These are phyloP conservation scores for Oligia strigilis DNA, from an alignment of 2,888 invertebrate genomes.

Conservation along the genomic window DNA sequence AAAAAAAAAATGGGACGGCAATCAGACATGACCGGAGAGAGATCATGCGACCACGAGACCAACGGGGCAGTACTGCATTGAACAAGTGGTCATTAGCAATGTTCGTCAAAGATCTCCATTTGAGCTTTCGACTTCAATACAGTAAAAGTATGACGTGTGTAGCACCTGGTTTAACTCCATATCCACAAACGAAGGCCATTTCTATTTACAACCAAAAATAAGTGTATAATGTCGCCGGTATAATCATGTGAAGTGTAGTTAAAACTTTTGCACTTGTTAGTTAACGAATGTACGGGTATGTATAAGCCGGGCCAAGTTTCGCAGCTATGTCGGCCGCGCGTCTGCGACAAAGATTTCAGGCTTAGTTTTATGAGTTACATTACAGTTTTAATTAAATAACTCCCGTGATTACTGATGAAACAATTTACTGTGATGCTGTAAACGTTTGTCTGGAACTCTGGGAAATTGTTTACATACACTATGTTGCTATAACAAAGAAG, in stretches of 20 bases:
- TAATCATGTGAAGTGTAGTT: slow-evolving; percentile 76
- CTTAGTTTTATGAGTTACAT: slow-evolving; percentile 80
- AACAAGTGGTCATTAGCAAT: not conserved
- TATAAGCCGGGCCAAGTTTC: slow-evolving; percentile 75
- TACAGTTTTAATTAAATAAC: slow-evolving; percentile 81
- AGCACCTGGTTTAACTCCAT: not conserved
- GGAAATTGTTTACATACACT: slow-evolving; percentile 35
- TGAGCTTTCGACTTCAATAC: not conserved
- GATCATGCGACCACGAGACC: not conserved
- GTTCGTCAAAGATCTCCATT: not conserved
- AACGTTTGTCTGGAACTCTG: slow-evolving; percentile 55
- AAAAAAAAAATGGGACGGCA: not conserved
- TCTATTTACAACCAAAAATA: slow-evolving; percentile 41
- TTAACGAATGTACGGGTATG: slow-evolving; percentile 70
- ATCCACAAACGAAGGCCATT: not conserved
- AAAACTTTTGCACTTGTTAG: slow-evolving; percentile 77
- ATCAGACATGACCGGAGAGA: not conserved
- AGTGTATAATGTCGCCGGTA: slow-evolving; percentile 65
- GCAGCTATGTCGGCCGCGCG: slow-evolving; percentile 74
- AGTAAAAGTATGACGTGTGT: not conserved
- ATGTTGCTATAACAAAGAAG: slow-evolving; percentile 37
- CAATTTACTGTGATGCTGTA: slow-evolving; percentile 70
- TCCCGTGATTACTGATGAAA: slow-evolving; percentile 73
- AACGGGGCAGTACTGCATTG: not conserved
- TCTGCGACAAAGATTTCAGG: slow-evolving; percentile 77